These are phyloP conservation scores for Stercorarius parasiticus DNA, from an alignment of 2,113 vertebrate genomes.

Conservation along the genomic window DNA sequence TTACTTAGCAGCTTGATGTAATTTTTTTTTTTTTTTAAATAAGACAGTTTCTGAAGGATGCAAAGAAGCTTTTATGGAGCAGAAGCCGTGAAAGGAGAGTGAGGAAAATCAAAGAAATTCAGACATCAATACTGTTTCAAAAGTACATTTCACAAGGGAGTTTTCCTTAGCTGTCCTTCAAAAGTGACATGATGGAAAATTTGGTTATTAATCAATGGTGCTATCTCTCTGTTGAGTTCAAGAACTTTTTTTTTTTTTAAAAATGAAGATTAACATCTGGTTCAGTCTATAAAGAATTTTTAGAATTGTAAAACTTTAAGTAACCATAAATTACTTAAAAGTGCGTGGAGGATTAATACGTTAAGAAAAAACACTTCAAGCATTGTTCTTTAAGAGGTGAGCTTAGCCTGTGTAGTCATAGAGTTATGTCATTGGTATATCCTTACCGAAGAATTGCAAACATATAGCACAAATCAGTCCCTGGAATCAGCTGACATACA, in stretches of 20 bases:
- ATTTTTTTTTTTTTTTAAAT: not conserved
- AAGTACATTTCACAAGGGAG: conserved; percentile 31
- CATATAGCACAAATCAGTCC: conserved; percentile 15
- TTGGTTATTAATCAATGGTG: conserved; percentile 16
- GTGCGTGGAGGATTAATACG: not conserved
- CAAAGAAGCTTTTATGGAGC: not conserved
- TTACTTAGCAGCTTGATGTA: not conserved
- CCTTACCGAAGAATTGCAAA: conserved; percentile 48
- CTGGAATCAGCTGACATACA: conserved; percentile 35
- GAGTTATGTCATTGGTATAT: conserved; percentile 64
- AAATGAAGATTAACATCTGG: conserved; percentile 8
- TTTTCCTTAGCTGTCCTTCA: conserved; percentile 37
- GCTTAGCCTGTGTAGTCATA: conserved; percentile 40
- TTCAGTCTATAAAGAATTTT: conserved; percentile 38
- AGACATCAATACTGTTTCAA: conserved; percentile 21
- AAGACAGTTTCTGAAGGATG: conserved; percentile 1
- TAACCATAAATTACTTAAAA: conserved; percentile 31
- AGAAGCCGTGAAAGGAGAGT: not conserved
- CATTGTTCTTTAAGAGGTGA: conserved; percentile 60
- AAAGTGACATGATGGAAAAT: conserved; percentile 13
- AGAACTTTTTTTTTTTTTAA: not conserved
- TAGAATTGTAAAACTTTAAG: conserved; percentile 24
- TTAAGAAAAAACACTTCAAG: conserved; percentile 27
- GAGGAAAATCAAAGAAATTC: conserved; percentile 27
- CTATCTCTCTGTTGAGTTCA: conserved; percentile 9